Conservation (phyloP, 2,797 vertebrate species). For the Threskiornis aethiopicus region DNA sequence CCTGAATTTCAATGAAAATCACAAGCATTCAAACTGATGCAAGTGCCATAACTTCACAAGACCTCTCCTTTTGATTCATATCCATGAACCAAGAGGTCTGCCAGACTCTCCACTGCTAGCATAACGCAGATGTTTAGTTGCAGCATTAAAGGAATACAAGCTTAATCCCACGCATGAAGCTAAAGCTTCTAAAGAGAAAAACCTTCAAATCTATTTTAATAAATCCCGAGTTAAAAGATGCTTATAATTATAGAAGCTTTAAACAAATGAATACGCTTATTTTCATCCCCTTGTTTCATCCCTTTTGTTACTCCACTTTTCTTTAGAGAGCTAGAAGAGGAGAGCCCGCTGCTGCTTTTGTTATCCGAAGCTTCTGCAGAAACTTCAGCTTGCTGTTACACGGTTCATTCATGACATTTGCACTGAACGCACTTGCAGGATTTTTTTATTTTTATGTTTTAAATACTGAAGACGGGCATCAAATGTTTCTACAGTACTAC, state of each 20-base stretch:
- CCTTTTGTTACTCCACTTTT: neutral
- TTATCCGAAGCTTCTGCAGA: neutral
- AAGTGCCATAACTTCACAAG: neutral
- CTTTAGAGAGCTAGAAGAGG: neutral
- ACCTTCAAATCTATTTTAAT: neutral
- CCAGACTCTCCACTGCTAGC: neutral
- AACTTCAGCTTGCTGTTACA: neutral
- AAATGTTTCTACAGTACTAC: neutral
- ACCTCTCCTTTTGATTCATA: neutral
- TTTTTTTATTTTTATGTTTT: neutral
- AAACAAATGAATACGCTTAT: neutral
- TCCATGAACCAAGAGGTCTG: neutral
- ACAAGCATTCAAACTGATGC: neutral
- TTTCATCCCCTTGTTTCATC: neutral
- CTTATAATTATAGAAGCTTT: neutral
- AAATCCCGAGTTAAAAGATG: neutral
- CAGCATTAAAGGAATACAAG: neutral
- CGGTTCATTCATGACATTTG: neutral
- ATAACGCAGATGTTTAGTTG: neutral
- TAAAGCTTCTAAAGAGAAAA: neutral
- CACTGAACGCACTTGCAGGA: neutral
- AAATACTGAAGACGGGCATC: neutral
- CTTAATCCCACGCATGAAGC: neutral
- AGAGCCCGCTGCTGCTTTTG: neutral
- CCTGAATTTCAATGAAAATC: neutral